These are phyloP conservation scores for Clarias pachynema DNA, from an alignment of 2,797 vertebrate species.

Conservation along the genomic window DNA sequence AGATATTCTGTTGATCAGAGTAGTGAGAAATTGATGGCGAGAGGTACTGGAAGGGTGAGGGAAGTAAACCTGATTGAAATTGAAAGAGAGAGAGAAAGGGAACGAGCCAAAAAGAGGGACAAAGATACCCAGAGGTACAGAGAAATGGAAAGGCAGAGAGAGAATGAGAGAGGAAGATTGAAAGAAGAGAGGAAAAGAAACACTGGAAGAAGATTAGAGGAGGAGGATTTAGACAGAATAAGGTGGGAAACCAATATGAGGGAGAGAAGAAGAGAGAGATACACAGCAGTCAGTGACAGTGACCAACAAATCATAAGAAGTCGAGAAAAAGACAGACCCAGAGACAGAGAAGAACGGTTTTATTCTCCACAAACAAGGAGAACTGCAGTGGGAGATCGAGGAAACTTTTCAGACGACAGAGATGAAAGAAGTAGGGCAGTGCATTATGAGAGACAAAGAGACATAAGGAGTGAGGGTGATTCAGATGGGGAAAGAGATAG, in stretches of 20 bases:
- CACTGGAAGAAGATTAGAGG: conserved; percentile 45
- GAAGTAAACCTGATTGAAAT: conserved; percentile 51
- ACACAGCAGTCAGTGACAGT: conserved; percentile 44
- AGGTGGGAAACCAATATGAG: conserved; percentile 51
- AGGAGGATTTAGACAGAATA: conserved; percentile 57
- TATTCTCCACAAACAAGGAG: conserved; percentile 41
- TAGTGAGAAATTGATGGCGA: conserved; percentile 48
- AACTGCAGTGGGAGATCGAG: conserved; percentile 40
- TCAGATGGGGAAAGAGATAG: conserved; percentile 50
- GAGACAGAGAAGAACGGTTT: conserved; percentile 33
- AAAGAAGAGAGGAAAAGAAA: conserved; percentile 51
- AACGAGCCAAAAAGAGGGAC: conserved; percentile 35
- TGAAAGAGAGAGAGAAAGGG: conserved; percentile 53
- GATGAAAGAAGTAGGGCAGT: conserved; percentile 60
- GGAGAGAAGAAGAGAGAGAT: conserved; percentile 50
- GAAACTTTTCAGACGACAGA: conserved; percentile 57
- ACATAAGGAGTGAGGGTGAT: conserved; percentile 58
- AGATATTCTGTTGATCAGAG: conserved; percentile 12
- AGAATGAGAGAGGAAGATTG: conserved; percentile 60
- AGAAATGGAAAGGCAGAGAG: conserved; percentile 55
- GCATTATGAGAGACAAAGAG: conserved; percentile 61
- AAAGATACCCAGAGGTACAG: conserved; percentile 56
- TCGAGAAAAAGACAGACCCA: conserved; percentile 48
- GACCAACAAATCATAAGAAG: conserved; percentile 47
- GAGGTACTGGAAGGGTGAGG: conserved; percentile 41